These are phyloP conservation scores for Adelognathus sp. DNA, from an alignment of 2,888 invertebrate species.

Conservation along the genomic window DNA sequence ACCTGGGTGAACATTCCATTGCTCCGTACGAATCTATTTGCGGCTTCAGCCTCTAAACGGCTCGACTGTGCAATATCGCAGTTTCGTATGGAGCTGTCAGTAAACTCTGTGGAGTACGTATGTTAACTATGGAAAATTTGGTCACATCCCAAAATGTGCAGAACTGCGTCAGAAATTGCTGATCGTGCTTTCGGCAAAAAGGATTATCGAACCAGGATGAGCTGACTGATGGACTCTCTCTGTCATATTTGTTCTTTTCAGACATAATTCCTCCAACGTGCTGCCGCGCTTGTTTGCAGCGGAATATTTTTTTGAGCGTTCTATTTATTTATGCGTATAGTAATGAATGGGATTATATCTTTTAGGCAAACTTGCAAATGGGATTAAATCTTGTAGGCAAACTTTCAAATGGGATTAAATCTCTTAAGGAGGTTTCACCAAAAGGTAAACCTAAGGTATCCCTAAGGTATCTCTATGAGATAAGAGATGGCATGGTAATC, in stretches of 20 bases:
- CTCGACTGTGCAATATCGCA: not conserved
- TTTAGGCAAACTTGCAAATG: too few species aligned
- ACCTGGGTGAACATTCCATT: not conserved
- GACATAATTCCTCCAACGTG: not conserved
- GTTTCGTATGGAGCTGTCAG: not conserved
- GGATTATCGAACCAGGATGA: not conserved
- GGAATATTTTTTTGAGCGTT: too few species aligned
- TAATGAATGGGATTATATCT: too few species aligned
- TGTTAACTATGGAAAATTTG: not conserved
- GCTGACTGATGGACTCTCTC: not conserved
- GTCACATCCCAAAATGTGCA: not conserved
- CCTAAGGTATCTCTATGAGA: too few species aligned
- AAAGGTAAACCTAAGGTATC: too few species aligned
- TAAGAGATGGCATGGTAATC: too few species aligned
- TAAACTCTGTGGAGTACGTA: not conserved
- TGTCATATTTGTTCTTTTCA: not conserved
- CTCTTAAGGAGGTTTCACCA: too few species aligned
- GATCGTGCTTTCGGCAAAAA: not conserved
- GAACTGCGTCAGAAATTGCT: not conserved
- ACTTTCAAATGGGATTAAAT: too few species aligned
- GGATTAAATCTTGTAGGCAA: too few species aligned
- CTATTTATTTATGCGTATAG: too few species aligned
- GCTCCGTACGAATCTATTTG: not conserved
- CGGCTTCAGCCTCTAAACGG: too few species aligned
- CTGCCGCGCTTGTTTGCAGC: too few species aligned